Evolutionary conservation across 1,140 invertebrate genomes (phyloP), one percentile per base, ranked within the genome.

Genomic region (Atta texana): DNA sequence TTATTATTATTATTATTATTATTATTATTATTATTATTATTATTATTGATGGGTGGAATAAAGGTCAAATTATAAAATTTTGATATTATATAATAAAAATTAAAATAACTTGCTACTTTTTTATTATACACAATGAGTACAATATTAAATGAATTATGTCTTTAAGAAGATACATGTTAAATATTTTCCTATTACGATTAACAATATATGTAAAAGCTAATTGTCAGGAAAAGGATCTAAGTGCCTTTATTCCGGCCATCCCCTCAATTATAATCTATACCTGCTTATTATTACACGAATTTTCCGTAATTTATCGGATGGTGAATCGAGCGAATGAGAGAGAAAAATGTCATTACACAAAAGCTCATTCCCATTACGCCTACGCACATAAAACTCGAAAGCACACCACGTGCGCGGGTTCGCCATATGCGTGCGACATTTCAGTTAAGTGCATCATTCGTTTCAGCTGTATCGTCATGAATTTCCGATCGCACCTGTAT

Each of bases 401-500:
- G 64, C 21, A 10, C 55, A 44, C 28, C 39, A 72, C 24, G n/a
- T 68, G 80, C 68, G 34, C 66, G 16, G 44, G 12, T 24, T 34
- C 28, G 18, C 59, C 61, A 78, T 49, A 61, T 78, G 59, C 51
- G 18, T 55, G 28, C 24, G 63, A 44, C 16, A 59, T 39, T 55
- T 63, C 49, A 14, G 44, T n/a, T 74, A 55, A 80, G 63, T 80
- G 68, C 53, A 39, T 53, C 51, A 55, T 72, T 49, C 49, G 80
- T 75, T 18, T 12, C 57, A 57, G 44, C 66, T 68, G 87, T 75
- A 87, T 80, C 87, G 72, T 57, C 28, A 24, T 44, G 69, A 89
- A 89, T 82, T 74, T 89, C 76, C 89, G 87, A 86, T 88, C 89
- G 89, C 89, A 91, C 89, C 89, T 91, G 89, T 82, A 53, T 72